These are phyloP conservation scores for Macrotus californicus DNA, from an alignment of 2,113 vertebrate genomes.

Conservation along the genomic window DNA sequence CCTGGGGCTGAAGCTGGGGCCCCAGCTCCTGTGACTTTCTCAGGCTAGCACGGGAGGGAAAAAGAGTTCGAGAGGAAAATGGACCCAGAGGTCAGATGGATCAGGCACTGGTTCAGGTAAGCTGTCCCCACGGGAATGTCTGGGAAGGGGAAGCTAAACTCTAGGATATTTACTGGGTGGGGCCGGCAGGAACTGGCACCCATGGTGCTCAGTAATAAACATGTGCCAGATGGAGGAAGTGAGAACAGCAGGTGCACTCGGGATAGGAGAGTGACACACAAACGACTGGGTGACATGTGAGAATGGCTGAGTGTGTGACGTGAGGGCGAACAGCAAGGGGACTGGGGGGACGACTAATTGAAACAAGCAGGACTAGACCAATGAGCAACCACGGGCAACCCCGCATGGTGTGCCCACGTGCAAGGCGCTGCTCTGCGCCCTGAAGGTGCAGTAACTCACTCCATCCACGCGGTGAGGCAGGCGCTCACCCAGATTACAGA, in stretches of 20 bases:
- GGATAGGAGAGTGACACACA: not conserved
- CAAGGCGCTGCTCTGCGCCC: not conserved
- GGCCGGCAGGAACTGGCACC: not conserved
- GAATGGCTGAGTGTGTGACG: rapidly evolving
- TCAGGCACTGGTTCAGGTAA: not conserved
- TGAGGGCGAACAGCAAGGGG: not conserved
- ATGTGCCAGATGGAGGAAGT: not conserved
- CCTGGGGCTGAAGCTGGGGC: rapidly evolving
- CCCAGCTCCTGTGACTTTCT: not conserved
- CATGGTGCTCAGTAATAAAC: not conserved
- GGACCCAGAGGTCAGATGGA: rapidly evolving
- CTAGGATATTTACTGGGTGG: not conserved
- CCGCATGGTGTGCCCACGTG: rapidly evolving
- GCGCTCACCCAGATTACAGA: not conserved
- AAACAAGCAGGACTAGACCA: not conserved
- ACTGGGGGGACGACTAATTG: no score
- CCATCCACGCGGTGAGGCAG: rapidly evolving
- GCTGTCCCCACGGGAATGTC: not conserved
- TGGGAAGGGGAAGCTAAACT: not conserved
- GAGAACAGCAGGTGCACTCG: not conserved
- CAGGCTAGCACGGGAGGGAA: not conserved
- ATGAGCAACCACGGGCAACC: not conserved
- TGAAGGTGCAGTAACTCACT: rapidly evolving
- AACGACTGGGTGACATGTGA: rapidly evolving
- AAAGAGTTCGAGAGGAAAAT: not conserved